phyloP scores from a whole-genome alignment of 2,888 invertebrate genomes.

The Elegia similella region DNA sequence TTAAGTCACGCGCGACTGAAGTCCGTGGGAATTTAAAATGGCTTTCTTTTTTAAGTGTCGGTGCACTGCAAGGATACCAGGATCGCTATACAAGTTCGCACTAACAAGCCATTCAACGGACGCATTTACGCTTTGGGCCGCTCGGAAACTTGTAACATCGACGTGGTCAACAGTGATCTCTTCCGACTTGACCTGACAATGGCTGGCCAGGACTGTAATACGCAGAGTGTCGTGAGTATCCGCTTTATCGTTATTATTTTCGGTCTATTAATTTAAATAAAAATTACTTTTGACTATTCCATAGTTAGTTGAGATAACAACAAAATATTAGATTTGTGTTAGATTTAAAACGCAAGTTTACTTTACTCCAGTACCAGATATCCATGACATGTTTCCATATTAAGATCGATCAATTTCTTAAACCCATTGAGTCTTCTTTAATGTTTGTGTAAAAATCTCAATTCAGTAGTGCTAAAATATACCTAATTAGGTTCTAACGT shows the following conservation, averaged over 20 bases:
- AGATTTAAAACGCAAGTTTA: too few species aligned
- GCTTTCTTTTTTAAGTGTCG: slow-evolving; percentile 83
- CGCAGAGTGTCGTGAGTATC: slow-evolving; percentile 93
- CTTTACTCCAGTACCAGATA: too few species aligned
- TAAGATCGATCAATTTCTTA: too few species aligned
- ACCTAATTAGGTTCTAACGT: too few species aligned
- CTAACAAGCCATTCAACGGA: slow-evolving; percentile 97
- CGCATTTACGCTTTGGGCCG: slow-evolving; percentile 96
- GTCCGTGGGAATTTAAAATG: slow-evolving; percentile 1
- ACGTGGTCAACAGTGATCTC: slow-evolving; percentile 94
- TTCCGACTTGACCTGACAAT: slow-evolving; percentile 96
- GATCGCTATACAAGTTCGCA: slow-evolving; percentile 95
- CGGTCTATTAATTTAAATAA: too few species aligned
- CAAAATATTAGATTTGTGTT: too few species aligned
- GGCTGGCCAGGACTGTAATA: slow-evolving; percentile 97
- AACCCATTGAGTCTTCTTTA: too few species aligned
- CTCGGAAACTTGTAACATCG: slow-evolving; percentile 97
- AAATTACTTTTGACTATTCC: too few species aligned
- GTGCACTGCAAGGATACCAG: slow-evolving; percentile 97
- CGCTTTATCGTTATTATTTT: not conserved
- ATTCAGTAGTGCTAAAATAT: too few species aligned
- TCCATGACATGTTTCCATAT: too few species aligned
- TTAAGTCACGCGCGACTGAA: slow-evolving; percentile 6
- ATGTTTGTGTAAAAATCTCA: too few species aligned
- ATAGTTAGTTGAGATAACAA: too few species aligned